Evolutionary conservation across 2,113 vertebrate genomes (phyloP).

Genomic region (Bos indicus): DNA sequence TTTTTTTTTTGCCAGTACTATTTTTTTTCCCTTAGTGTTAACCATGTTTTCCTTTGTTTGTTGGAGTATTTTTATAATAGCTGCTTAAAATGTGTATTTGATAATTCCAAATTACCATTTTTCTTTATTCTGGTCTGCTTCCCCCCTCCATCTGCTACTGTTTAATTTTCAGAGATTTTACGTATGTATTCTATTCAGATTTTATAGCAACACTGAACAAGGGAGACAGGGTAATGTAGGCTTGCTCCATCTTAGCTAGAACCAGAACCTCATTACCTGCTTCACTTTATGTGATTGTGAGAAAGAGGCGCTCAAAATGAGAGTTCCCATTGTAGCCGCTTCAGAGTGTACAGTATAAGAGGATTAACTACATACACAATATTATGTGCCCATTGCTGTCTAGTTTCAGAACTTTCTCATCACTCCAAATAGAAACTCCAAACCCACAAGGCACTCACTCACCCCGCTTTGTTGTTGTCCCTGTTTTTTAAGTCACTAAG

Average conservation of each 20-base stretch:
- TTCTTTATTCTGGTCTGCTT: not conserved
- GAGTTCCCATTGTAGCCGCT: not conserved
- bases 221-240: rapidly evolving
- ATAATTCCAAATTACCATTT: not conserved
- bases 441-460: too few species aligned
- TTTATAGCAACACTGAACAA: rapidly evolving
- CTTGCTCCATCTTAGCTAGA: too few species aligned
- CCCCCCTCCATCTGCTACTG: not conserved
- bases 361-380: not conserved
- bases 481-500: not conserved
- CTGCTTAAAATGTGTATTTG: not conserved
- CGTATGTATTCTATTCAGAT: rapidly evolving
- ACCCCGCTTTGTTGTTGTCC: not conserved
- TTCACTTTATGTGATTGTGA: not conserved
- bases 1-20: not conserved
- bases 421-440: not conserved
- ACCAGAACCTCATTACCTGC: too few species aligned
- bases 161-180: not conserved
- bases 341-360: too few species aligned
- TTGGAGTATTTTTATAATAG: not conserved
- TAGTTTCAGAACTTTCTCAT: not conserved
- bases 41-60: not conserved
- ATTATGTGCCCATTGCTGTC: rapidly evolving
- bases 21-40: not conserved
- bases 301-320: not conserved